These are phyloP conservation scores for Hippasteria phrygiana DNA, from an alignment of 53 echinoderm and acorn worm genomes.

Conservation along the genomic window DNA sequence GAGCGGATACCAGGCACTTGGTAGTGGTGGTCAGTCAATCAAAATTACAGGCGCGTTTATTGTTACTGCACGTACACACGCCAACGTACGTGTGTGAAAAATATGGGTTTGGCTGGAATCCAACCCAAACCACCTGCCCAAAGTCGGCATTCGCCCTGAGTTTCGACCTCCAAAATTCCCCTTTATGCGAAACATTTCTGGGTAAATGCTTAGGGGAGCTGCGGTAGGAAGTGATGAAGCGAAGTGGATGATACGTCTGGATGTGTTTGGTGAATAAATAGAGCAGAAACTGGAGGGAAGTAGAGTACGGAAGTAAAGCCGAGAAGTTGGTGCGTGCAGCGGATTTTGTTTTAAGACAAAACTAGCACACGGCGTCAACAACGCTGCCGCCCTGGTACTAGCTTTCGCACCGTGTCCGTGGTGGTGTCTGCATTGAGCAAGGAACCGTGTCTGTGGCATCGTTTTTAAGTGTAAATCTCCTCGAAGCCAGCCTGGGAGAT, in stretches of 20 bases:
- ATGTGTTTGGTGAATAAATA: conserved; percentile 29
- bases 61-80: background rate
- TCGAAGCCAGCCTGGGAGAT: conserved; percentile 19
- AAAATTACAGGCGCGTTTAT: conserved; percentile 35
- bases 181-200: background rate
- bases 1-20: conserved; percentile 15
- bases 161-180: background rate
- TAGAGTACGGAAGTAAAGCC: conserved; percentile 24
- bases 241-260: background rate
- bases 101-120: conserved; percentile 38
- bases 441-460: background rate
- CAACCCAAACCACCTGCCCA: conserved; percentile 10
- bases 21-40: conserved; percentile 26
- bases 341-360: background rate
- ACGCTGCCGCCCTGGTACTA: background rate
- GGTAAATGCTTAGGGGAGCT: conserved; percentile 32
- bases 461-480: background rate
- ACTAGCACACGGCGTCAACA: background rate
- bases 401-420: background rate
- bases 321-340: background rate
- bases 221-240: conserved; percentile 49
- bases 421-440: background rate
- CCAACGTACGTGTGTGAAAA: background rate
- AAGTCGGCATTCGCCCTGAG: background rate
- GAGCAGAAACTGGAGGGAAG: conserved; percentile 21